phyloP scores from a whole-genome alignment of 2,113 vertebrate species.

The Gambusia holbrooki region DNA sequence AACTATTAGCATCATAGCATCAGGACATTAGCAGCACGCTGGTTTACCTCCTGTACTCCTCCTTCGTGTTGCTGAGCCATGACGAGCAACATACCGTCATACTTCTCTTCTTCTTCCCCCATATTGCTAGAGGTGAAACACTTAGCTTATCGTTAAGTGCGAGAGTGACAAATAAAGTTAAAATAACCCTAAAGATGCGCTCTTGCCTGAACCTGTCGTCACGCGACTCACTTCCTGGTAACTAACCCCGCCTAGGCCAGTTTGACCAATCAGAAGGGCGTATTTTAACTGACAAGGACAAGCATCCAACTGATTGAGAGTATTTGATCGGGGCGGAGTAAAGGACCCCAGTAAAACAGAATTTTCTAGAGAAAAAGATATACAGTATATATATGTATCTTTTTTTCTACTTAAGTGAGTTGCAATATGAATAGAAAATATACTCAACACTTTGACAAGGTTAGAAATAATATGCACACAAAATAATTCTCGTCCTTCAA shows the following conservation, averaged over 20 bases:
- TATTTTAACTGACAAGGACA: conserved; percentile 15
- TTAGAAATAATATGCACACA: no score
- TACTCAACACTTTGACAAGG: no score
- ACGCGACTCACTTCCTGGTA: conserved; percentile 69
- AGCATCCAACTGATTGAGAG: no score
- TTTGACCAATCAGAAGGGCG: conserved; percentile 19
- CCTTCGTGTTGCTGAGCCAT: conserved; percentile 98
- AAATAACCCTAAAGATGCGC: not conserved
- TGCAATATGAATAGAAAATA: no score
- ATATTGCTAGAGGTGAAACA: conserved; percentile 41
- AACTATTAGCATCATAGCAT: conserved; percentile 22
- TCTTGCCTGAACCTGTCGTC: conserved; percentile 4
- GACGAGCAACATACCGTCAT: conserved; percentile 91
- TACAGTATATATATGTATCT: no score
- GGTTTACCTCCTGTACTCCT: conserved; percentile 90
- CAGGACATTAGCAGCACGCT: conserved; percentile 31
- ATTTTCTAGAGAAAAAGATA: no score
- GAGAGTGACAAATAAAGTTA: not conserved
- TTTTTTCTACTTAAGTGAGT: no score
- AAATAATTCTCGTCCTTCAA: no score
- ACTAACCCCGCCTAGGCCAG: conserved; percentile 35
- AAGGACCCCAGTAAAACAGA: no score
- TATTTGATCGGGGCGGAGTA: no score
- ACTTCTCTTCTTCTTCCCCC: conserved; percentile 88
- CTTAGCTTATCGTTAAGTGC: not conserved